These are phyloP conservation scores for Apis dorsata DNA, from an alignment of 1,140 invertebrate genomes.

Conservation along the genomic window DNA sequence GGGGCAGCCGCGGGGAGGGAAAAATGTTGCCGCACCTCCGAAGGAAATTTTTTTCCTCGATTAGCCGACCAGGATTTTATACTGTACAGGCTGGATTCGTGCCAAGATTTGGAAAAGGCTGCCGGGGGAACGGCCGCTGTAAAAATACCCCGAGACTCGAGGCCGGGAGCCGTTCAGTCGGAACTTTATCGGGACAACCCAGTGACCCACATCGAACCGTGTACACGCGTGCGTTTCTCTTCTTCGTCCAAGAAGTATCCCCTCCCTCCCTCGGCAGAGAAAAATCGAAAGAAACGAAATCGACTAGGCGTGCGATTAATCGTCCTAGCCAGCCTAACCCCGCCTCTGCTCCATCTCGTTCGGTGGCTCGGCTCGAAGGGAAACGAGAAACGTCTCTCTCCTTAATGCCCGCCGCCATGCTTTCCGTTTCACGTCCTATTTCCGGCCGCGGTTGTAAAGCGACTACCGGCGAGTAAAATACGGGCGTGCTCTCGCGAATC, in stretches of 20 bases:
- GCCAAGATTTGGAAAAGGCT: conserved; percentile 38
- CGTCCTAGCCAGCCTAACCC: background rate
- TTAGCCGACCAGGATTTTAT: conserved; percentile 45
- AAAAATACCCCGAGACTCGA: conserved; percentile 16
- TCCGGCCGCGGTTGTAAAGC: background rate
- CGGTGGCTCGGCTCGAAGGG: too few relatives aligned
- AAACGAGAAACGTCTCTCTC: background rate
- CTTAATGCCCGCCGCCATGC: conserved; percentile 11
- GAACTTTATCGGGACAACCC: conserved; percentile 34
- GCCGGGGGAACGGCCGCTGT: too few relatives aligned
- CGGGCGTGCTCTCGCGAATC: conserved; percentile 39
- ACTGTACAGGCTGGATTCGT: background rate
- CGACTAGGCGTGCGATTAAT: conserved; percentile 9
- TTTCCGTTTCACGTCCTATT: conserved; percentile 34
- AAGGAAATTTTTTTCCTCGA: conserved; percentile 48
- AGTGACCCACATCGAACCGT: conserved; percentile 3
- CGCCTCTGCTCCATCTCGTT: too few relatives aligned
- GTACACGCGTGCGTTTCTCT: background rate
- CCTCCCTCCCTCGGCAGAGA: background rate
- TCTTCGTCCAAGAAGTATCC: background rate
- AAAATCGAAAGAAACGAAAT: background rate
- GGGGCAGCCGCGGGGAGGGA: background rate
- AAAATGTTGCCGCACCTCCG: conserved; percentile 33
- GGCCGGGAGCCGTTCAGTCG: background rate
- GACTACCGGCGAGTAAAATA: conserved; percentile 22